These are phyloP conservation scores for Anguilla obscura DNA, from an alignment of 2,797 vertebrate genomes.

Conservation along the genomic window DNA sequence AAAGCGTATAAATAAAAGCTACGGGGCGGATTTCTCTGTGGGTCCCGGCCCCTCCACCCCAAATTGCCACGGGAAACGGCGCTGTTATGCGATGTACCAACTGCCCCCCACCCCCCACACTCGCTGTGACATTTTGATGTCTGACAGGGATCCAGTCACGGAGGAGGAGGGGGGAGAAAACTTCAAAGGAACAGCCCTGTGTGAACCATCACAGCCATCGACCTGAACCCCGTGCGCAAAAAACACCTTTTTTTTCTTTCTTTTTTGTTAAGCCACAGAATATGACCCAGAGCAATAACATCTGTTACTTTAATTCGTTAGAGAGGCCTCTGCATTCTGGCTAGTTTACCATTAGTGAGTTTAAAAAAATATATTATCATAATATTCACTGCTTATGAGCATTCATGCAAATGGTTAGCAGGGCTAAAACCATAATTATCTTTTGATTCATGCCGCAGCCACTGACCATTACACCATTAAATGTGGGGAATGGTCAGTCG, in stretches of 20 bases:
- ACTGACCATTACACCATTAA: constrained; percentile 40
- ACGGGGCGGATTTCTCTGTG: constrained; percentile 46
- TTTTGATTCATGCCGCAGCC: constrained; percentile 46
- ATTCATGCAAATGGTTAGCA: constrained; percentile 48
- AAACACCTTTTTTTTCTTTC: constrained; percentile 37
- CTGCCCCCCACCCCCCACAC: constrained; percentile 30
- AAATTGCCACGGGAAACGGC: constrained; percentile 47
- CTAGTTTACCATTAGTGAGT: constrained; percentile 47
- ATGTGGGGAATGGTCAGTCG: constrained; percentile 23
- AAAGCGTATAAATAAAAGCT: constrained; percentile 33
- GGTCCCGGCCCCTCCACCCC: constrained; percentile 31
- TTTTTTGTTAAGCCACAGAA: constrained; percentile 44
- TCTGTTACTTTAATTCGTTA: constrained; percentile 42
- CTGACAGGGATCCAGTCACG: constrained; percentile 45
- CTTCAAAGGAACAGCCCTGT: constrained; percentile 26
- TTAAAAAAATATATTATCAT: constrained; percentile 34
- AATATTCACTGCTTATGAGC: constrained; percentile 46
- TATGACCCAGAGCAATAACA: constrained; percentile 44
- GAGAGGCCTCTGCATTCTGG: constrained; percentile 37
- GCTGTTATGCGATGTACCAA: constrained; percentile 43
- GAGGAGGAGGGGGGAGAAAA: constrained; percentile 37
- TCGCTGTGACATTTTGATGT: constrained; percentile 52
- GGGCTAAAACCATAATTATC: constrained; percentile 37
- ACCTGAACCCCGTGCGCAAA: constrained; percentile 36
- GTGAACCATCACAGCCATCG: constrained; percentile 41